Conservation (phyloP, 2,797 vertebrate genomes). For the Craterocephalus amniculus region DNA sequence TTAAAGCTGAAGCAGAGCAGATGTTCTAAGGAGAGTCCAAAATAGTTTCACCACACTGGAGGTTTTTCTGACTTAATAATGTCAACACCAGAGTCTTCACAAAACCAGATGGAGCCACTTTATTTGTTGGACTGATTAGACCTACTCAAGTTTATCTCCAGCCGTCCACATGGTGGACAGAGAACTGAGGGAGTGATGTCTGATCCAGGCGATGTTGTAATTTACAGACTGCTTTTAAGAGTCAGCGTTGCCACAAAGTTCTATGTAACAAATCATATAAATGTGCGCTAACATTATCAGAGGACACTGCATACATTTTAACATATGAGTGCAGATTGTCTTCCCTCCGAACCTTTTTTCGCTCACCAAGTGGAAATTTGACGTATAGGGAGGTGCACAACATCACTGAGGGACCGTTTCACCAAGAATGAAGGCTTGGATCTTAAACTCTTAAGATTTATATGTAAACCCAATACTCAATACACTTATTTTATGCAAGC, state of each 20-base stretch:
- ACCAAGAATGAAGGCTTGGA: not conserved
- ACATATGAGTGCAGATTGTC: constrained; percentile 33
- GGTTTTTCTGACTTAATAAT: constrained; percentile 72
- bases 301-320: constrained; percentile 45
- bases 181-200: constrained; percentile 37
- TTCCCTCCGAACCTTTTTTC: too few species aligned
- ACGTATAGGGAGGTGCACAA: constrained; percentile 1
- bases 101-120: constrained; percentile 75
- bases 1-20: constrained; percentile 72
- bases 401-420: constrained; percentile 5
- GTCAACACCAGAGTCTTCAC: constrained; percentile 68
- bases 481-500: too few species aligned
- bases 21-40: constrained; percentile 63
- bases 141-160: constrained; percentile 71
- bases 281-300: constrained; percentile 54
- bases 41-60: constrained; percentile 72
- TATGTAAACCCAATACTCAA: too few species aligned
- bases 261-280: constrained; percentile 50
- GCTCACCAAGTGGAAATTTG: constrained; percentile 50
- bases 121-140: constrained; percentile 75
- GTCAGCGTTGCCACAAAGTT: too few species aligned
- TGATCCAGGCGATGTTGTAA: constrained; percentile 32
- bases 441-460: too few species aligned
- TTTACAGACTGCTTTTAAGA: constrained; percentile 52
- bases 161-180: constrained; percentile 42